phyloP scores from a whole-genome alignment of 2,797 vertebrate genomes.

The Vultur gryphus region DNA sequence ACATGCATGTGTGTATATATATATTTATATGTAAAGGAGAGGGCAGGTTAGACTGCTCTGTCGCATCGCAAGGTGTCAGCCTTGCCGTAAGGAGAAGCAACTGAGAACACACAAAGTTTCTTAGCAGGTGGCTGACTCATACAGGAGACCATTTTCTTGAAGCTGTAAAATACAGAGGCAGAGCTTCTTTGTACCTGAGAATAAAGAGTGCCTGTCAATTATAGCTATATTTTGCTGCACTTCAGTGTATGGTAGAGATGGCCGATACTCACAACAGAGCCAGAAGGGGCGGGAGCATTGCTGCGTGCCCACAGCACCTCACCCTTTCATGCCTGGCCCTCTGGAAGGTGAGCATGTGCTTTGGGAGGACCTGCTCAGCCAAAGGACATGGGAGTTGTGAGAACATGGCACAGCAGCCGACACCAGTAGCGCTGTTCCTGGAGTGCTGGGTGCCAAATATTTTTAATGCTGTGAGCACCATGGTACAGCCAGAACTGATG shows the following conservation, averaged over 20 bases:
- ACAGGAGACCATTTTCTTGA: not conserved
- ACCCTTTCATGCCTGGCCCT: not conserved
- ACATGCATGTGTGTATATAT: rapidly evolving
- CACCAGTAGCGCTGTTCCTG: not conserved
- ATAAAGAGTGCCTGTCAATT: not conserved
- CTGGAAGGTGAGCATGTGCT: not conserved
- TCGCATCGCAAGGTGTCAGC: not conserved
- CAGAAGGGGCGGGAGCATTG: not conserved
- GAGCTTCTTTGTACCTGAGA: not conserved
- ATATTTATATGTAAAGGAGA: not conserved
- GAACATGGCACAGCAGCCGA: not conserved
- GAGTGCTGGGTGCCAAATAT: not conserved
- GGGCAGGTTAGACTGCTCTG: not conserved
- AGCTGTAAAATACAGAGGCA: not conserved
- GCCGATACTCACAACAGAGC: not conserved
- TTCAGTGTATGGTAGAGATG: not conserved
- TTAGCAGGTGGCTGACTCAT: not conserved
- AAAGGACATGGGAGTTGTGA: not conserved
- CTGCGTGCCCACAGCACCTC: not conserved
- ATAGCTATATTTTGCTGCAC: not conserved
- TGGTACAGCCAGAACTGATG: not conserved
- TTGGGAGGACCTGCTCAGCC: not conserved
- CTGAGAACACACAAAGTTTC: too few species aligned
- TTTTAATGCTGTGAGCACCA: not conserved
- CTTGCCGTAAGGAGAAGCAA: not conserved